Evolutionary conservation across 2,888 invertebrate genomes (phyloP), one percentile per base, ranked within the genome.

Genomic region (Amblyjoppa fuscipennis): DNA sequence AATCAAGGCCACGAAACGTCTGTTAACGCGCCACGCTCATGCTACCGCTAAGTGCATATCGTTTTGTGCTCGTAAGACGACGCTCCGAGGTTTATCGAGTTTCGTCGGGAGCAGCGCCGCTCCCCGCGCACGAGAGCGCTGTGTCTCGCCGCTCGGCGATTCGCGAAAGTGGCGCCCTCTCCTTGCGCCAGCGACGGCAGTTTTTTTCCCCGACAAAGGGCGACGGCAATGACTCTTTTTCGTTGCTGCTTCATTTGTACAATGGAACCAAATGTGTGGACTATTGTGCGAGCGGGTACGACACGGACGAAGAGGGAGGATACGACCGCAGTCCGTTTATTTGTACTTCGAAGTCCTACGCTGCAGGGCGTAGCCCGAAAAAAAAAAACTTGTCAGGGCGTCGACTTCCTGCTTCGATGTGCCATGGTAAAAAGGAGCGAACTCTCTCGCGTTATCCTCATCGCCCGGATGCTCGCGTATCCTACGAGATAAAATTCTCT

Each of bases 1-100:
- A 90, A 91, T 90, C 91, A 91, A 91, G 91, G 91, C 86, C 91
- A 91, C 69, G 59, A 53, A 61, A 34, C 61, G 53, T 16, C 77
- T 45, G 11, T 34, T 68, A 38, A 77, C 77, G 66, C 38, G 51
- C 71, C n/a, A 51, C 20, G 25, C 56, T 53, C 51, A n/a, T 41
- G 45, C 69, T 28, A 69, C 56, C 31, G 7, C 34, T 16, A 61
- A 61, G 31, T 61, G 13, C 61, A 34, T 61, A 31, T 31, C 61
- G 16, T 28, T 61, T 61, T 61, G 16, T 61, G 31, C 61, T 28
- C 68, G 77, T 6, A 28, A 59, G 45, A 66, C 38, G 31, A 38
- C 13, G 31, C n/a, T 41, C 11, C 28, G 11, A 28, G 20, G 66
- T 53, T 68, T 31, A 59, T 61, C 59, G 31, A 49, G 61, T 25